These are phyloP conservation scores for Pseudolycoriella hygida DNA, from an alignment of 2,888 invertebrate species.

Conservation along the genomic window DNA sequence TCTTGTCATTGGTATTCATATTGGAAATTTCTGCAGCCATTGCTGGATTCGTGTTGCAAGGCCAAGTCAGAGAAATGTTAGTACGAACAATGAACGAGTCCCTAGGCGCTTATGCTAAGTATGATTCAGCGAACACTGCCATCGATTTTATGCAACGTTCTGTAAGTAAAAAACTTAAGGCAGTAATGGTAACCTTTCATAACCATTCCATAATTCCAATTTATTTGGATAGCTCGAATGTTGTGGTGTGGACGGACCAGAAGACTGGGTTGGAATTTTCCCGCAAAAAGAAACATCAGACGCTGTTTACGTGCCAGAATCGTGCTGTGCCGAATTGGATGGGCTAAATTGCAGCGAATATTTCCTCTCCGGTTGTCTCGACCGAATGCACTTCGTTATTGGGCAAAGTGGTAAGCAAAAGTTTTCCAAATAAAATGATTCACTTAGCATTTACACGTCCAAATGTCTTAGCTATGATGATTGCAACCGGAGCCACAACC, in stretches of 20 bases:
- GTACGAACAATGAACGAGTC: slow-evolving; percentile 40
- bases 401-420: slow-evolving; percentile 36
- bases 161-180: slow-evolving; percentile 35
- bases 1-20: slow-evolving; percentile 57
- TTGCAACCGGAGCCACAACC: slow-evolving; percentile 60
- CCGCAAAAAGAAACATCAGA: slow-evolving; percentile 7
- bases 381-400: slow-evolving; percentile 39
- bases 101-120: slow-evolving; percentile 39
- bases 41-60: slow-evolving; percentile 54
- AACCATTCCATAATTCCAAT: background rate
- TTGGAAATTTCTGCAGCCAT: slow-evolving; percentile 69
- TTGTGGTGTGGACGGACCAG: slow-evolving; percentile 43
- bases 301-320: slow-evolving; percentile 27
- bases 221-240: slow-evolving; percentile 39
- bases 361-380: slow-evolving; percentile 37
- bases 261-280: slow-evolving; percentile 37
- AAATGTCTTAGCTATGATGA: slow-evolving; percentile 31
- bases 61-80: slow-evolving; percentile 38
- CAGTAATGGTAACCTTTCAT: too few relatives aligned
- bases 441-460: too few relatives aligned
- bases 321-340: slow-evolving; percentile 33
- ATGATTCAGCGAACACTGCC: slow-evolving; percentile 39
- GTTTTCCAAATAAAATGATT: too few relatives aligned
- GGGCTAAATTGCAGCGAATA: slow-evolving; percentile 6
- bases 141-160: slow-evolving; percentile 63